phyloP scores from a whole-genome alignment of 2,113 vertebrate species.

The Corydoras maculifer region DNA sequence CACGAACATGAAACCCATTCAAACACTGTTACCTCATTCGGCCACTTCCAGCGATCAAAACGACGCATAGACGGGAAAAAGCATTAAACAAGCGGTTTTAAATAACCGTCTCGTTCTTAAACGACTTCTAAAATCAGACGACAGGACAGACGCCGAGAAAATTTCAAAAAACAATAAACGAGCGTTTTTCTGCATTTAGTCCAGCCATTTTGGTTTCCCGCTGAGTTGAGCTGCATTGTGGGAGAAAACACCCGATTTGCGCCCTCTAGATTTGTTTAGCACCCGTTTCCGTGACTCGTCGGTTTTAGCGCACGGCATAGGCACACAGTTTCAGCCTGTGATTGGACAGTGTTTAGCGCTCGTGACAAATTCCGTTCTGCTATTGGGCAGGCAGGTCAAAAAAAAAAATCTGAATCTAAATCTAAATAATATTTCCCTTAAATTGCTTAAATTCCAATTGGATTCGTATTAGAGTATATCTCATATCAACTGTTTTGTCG shows the following conservation, averaged over 20 bases:
- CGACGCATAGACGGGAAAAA: slow-evolving; percentile 57
- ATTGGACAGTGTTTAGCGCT: not conserved
- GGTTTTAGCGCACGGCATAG: not conserved
- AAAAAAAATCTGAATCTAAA: not conserved
- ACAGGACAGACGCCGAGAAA: not conserved
- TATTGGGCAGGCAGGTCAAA: not conserved
- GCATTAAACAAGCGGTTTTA: not conserved
- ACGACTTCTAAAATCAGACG: not conserved
- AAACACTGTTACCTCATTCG: slow-evolving; percentile 78
- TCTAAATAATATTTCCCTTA: not conserved
- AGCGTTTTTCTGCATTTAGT: slow-evolving; percentile 58
- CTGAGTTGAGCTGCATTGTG: slow-evolving; percentile 81
- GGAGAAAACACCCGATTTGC: slow-evolving; percentile 54
- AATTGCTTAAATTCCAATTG: no score
- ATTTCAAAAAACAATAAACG: slow-evolving; percentile 66
- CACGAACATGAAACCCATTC: slow-evolving; percentile 33
- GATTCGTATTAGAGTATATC: no score
- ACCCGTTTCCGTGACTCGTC: not conserved
- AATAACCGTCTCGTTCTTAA: not conserved
- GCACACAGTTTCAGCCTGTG: not conserved
- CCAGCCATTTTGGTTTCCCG: slow-evolving; percentile 95
- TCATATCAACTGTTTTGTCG: no score
- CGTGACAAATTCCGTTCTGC: not conserved
- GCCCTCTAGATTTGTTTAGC: not conserved
- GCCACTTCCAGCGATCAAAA: slow-evolving; percentile 69